Evolutionary conservation across 2,113 vertebrate genomes (phyloP).

Genomic region (Microtus ochrogaster): DNA sequence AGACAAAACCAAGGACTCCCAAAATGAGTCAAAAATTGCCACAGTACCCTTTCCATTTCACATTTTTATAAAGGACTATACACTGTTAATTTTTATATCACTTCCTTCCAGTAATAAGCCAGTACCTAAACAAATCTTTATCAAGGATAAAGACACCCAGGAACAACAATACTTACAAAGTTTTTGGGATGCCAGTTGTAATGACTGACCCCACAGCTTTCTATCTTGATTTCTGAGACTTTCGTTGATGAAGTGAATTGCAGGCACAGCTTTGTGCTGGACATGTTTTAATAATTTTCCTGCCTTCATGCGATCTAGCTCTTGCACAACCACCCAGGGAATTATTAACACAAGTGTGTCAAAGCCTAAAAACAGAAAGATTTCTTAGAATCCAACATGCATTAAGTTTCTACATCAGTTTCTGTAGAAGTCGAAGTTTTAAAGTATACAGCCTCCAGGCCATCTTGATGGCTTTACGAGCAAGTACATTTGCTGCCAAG

Average conservation of each 20-base stretch:
- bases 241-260: slow-evolving; percentile 93
- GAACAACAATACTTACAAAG: slow-evolving; percentile 87
- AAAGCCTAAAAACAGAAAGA: slow-evolving; percentile 83
- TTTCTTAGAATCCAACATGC: slow-evolving; percentile 57
- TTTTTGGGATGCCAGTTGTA: slow-evolving; percentile 93
- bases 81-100: background rate
- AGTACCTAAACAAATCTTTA: background rate
- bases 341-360: slow-evolving; percentile 91
- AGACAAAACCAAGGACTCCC: background rate
- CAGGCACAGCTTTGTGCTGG: slow-evolving; percentile 90
- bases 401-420: slow-evolving; percentile 23
- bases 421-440: background rate
- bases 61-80: background rate
- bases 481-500: background rate
- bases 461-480: background rate
- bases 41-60: background rate
- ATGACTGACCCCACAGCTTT: slow-evolving; percentile 94
- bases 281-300: slow-evolving; percentile 89
- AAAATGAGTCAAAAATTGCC: background rate
- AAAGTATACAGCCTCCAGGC: background rate
- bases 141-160: background rate
- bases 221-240: slow-evolving; percentile 90
- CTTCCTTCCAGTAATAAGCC: background rate
- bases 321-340: slow-evolving; percentile 97
- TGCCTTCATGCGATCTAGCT: slow-evolving; percentile 93